These are phyloP conservation scores for Diorhabda sublineata DNA, from an alignment of 1,140 invertebrate genomes.

Conservation along the genomic window DNA sequence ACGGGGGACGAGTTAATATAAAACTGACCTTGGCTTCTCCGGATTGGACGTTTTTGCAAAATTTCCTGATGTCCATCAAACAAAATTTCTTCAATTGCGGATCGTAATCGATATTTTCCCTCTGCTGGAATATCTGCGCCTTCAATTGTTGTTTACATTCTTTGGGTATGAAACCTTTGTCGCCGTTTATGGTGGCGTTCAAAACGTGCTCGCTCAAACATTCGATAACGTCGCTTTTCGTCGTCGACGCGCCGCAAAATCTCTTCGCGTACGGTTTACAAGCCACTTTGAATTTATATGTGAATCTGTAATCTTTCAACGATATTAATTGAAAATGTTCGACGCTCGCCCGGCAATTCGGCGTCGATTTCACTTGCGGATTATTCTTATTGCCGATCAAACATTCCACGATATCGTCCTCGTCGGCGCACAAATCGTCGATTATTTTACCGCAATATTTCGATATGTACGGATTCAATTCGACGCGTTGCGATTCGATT, in stretches of 20 bases:
- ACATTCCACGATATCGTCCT: slow-evolving; percentile 89
- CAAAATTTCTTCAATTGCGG: slow-evolving; percentile 74
- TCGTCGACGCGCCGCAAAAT: slow-evolving; percentile 73
- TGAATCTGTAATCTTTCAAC: slow-evolving; percentile 90
- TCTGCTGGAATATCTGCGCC: slow-evolving; percentile 82
- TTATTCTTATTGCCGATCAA: slow-evolving; percentile 89
- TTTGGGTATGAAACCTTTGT: slow-evolving; percentile 73
- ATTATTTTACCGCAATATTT: slow-evolving; percentile 78
- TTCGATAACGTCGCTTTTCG: slow-evolving; percentile 82
- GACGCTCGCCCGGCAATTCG: slow-evolving; percentile 87
- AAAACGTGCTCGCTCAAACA: slow-evolving; percentile 88
- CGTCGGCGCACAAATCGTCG: slow-evolving; percentile 76
- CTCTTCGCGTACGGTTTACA: slow-evolving; percentile 80
- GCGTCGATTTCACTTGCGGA: slow-evolving; percentile 63
- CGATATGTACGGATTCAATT: slow-evolving; percentile 82
- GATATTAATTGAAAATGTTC: slow-evolving; percentile 92
- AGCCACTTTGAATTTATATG: slow-evolving; percentile 88
- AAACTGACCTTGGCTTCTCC: slow-evolving; percentile 71
- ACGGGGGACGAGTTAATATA: not conserved
- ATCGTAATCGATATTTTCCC: slow-evolving; percentile 81
- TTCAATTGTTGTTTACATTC: slow-evolving; percentile 85
- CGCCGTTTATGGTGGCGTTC: slow-evolving; percentile 80
- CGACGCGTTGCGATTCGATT: slow-evolving; percentile 79
- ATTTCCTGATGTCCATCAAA: slow-evolving; percentile 68
- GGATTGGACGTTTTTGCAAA: slow-evolving; percentile 66